phyloP scores from a whole-genome alignment of 2,888 invertebrate genomes.

The Chironomus riparius region DNA sequence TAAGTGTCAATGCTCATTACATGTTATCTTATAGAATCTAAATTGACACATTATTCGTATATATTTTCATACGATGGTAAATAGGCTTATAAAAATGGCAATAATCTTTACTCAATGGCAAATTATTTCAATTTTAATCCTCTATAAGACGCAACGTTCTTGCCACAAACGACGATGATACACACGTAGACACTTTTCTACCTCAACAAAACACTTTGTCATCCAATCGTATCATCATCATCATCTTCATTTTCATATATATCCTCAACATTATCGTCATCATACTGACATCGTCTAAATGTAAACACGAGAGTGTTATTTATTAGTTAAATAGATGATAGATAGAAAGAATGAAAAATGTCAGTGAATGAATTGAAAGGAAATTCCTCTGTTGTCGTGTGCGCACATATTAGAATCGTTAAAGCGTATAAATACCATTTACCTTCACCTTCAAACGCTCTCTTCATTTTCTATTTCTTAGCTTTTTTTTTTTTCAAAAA shows the following conservation, averaged over 20 bases:
- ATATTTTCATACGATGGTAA: no score
- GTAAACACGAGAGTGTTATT: neutral
- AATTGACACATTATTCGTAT: no score
- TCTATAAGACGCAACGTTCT: neutral
- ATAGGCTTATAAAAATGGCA: no score
- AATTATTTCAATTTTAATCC: conserved; percentile 3
- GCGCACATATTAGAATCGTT: no score
- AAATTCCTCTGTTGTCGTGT: neutral
- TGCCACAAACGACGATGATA: neutral
- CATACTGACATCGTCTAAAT: neutral
- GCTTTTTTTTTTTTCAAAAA: neutral
- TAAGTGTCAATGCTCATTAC: no score
- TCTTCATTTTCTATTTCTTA: no score
- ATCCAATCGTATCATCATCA: neutral
- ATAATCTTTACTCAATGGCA: neutral
- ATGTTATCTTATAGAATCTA: no score
- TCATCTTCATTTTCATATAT: neutral
- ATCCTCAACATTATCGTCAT: neutral
- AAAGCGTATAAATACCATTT: neutral
- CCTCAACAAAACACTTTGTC: neutral
- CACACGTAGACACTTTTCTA: neutral
- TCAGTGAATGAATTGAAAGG: neutral
- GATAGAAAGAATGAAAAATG: neutral
- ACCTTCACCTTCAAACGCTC: conserved; percentile 4
- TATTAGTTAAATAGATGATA: neutral